phyloP scores from a whole-genome alignment of 2,113 vertebrate genomes.

The Acanthisitta chloris region DNA sequence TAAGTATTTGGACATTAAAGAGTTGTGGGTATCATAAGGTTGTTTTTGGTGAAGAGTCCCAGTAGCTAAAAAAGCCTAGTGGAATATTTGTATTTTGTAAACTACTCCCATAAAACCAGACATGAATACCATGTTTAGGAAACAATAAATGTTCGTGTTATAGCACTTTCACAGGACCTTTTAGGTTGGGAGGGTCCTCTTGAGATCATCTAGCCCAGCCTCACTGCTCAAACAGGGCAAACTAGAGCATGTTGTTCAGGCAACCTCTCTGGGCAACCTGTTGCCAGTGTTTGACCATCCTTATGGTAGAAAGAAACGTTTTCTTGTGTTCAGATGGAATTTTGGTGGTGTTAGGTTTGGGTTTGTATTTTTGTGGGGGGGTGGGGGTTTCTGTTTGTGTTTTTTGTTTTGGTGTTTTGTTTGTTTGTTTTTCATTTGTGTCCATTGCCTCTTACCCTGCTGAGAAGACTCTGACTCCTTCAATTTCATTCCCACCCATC shows the following conservation, averaged over 20 bases:
- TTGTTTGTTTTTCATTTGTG: not conserved
- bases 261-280: not conserved
- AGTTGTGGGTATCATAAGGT: not conserved
- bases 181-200: not conserved
- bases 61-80: not conserved
- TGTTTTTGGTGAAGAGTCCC: not conserved
- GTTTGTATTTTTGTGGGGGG: not conserved
- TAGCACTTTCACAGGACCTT: not conserved
- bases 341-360: not conserved
- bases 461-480: not conserved
- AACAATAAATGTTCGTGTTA: not conserved
- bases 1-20: not conserved
- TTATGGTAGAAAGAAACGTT: not conserved
- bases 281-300: not conserved
- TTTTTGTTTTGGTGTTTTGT: not conserved
- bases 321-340: not conserved
- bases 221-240: not conserved
- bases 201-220: not conserved
- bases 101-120: not conserved
- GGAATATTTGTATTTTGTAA: not conserved
- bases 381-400: not conserved
- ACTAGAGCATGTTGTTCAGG: not conserved
- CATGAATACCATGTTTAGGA: not conserved
- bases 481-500: not conserved
- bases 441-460: not conserved